A percentile compares a stretch with the other conserved stretches of the same genome.
Conservation (phyloP, 2,888 invertebrate species). For the Melinopterus prodromus region DNA sequence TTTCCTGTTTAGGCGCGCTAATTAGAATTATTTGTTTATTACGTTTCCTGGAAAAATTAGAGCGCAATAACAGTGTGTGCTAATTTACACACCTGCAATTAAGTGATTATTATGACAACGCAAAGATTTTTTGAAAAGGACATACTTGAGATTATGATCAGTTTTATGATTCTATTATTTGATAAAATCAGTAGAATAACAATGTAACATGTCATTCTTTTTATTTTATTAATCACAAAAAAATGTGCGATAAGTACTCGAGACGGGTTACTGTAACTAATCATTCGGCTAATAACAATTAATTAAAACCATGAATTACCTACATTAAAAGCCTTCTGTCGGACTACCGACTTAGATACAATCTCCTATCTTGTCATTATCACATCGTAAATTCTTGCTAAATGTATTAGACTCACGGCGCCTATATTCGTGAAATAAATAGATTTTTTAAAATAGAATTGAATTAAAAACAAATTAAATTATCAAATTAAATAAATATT, state of each 20-base stretch:
- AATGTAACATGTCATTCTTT: neutral
- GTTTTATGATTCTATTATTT: neutral
- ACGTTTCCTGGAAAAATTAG: neutral
- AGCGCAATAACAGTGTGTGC: neutral
- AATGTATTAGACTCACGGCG: neutral
- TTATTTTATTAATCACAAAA: neutral
- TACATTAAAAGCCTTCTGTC: neutral
- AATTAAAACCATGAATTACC: neutral
- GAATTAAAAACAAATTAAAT: neutral
- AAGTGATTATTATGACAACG: neutral
- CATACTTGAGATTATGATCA: neutral
- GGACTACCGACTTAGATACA: neutral
- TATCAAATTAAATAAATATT: neutral
- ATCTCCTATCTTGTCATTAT: neutral
- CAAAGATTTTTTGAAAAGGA: neutral
- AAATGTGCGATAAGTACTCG: neutral
- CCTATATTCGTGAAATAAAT: neutral
- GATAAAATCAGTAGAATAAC: neutral
- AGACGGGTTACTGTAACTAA: neutral
- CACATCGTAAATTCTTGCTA: neutral
- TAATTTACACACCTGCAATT: neutral
- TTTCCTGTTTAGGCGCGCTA: neutral
- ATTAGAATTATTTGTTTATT: neutral
- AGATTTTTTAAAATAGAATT: neutral
- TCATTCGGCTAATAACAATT: neutral